Conservation (phyloP, 1,140 invertebrate species). For the Neomicropteryx cornuta region DNA sequence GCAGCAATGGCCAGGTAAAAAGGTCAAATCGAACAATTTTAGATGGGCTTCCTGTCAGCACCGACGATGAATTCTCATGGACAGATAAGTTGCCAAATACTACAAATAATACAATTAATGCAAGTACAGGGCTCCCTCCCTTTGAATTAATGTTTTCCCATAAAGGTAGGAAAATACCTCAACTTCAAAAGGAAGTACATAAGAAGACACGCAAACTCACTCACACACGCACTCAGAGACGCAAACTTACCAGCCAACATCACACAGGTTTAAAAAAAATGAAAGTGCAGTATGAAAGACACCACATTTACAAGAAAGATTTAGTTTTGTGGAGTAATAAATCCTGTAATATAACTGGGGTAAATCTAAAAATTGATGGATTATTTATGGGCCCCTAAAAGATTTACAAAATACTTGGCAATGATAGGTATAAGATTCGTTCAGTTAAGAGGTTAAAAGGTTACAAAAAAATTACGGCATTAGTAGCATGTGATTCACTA, state of each 20-base stretch:
- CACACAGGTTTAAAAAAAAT: not conserved
- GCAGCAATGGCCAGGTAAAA: slow-evolving; percentile 7
- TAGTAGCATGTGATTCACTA: slow-evolving; percentile 12
- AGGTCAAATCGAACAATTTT: slow-evolving; percentile 11
- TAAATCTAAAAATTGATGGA: slow-evolving; percentile 17
- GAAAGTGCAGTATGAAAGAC: slow-evolving; percentile 5
- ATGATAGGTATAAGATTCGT: slow-evolving; percentile 14
- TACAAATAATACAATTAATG: slow-evolving; percentile 5
- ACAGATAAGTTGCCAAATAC: slow-evolving; percentile 1
- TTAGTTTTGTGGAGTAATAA: slow-evolving; percentile 18
- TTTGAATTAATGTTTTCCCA: slow-evolving; percentile 7
- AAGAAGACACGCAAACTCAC: too few relatives aligned
- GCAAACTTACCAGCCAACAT: not conserved
- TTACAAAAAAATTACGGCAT: slow-evolving; percentile 14
- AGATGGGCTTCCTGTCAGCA: slow-evolving; percentile 4
- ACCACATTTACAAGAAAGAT: slow-evolving; percentile 8
- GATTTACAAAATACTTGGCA: slow-evolving; percentile 11
- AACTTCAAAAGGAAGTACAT: too few relatives aligned
- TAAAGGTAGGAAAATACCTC: not conserved
- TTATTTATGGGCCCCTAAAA: slow-evolving; percentile 17
- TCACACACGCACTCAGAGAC: not conserved
- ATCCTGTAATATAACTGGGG: slow-evolving; percentile 9
- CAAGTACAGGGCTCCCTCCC: slow-evolving; percentile 1
- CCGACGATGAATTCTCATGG: not conserved
- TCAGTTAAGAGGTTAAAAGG: slow-evolving; percentile 16